Evolutionary conservation across 1,140 invertebrate species (phyloP).

Genomic region (Calliphora vicina): DNA sequence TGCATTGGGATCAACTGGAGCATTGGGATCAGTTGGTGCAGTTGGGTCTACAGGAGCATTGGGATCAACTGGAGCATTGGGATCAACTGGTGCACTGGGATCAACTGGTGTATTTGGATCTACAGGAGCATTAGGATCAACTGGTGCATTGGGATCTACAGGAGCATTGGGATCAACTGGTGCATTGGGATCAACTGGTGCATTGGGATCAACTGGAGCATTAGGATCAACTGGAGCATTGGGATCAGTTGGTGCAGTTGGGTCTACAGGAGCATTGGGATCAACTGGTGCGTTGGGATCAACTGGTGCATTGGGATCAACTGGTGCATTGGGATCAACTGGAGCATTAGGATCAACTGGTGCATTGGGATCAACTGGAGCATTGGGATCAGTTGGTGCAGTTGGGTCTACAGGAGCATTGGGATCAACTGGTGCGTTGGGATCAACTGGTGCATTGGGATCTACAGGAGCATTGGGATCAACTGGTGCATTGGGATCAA

Average conservation of each 20-base stretch:
- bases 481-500: background rate
- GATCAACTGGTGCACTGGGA: constrained; percentile 24
- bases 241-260: constrained; percentile 19
- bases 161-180: constrained; percentile 34
- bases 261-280: background rate
- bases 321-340: constrained; percentile 31
- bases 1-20: constrained; percentile 26
- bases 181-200: constrained; percentile 14
- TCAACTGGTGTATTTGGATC: constrained; percentile 34
- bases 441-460: constrained; percentile 40
- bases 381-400: constrained; percentile 25
- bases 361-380: constrained; percentile 37
- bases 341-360: constrained; percentile 19
- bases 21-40: constrained; percentile 38
- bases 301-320: background rate
- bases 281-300: constrained; percentile 4
- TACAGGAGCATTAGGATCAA: constrained; percentile 31
- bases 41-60: constrained; percentile 36
- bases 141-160: constrained; percentile 12
- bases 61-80: constrained; percentile 15
- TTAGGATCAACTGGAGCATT: background rate
- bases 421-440: constrained; percentile 38
- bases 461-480: constrained; percentile 37
- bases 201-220: constrained; percentile 22
- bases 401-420: constrained; percentile 18